Percentiles rank a stretch among this genome's conserved stretches.
phyloP scores from a whole-genome alignment of 2,888 invertebrate genomes.

The Cephonodes hylas region DNA sequence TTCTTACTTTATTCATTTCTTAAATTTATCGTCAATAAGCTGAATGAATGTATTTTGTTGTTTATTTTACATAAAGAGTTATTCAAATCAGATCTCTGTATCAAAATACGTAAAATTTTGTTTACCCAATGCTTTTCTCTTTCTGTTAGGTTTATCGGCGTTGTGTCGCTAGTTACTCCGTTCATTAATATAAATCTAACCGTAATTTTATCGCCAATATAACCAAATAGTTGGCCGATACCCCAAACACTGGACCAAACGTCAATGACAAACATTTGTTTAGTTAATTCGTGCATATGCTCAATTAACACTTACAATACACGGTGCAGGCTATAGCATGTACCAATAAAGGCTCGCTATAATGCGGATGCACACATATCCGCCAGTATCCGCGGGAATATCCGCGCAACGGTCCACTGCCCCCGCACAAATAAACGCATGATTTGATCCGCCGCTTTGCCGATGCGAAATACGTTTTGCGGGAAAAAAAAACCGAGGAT shows the following conservation, averaged over 20 bases:
- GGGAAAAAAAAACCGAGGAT: constrained; percentile 36
- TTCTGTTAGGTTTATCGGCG: no score
- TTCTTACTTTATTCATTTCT: no score
- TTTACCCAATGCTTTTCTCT: no score
- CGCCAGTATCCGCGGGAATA: constrained; percentile 36
- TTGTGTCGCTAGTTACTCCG: no score
- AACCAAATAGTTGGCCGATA: no score
- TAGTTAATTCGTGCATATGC: background rate
- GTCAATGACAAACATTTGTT: background rate
- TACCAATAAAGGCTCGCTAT: constrained; percentile 23
- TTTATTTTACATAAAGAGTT: no score
- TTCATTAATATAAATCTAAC: no score
- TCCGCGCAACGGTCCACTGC: constrained; percentile 46
- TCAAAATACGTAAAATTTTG: no score
- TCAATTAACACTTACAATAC: constrained; percentile 4
- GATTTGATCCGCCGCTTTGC: constrained; percentile 58
- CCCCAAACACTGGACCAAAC: background rate
- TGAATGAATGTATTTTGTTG: no score
- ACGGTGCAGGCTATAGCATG: background rate
- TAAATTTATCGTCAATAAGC: no score
- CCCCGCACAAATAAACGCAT: constrained; percentile 62
- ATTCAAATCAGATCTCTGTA: no score
- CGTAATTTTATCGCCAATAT: no score
- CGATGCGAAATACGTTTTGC: constrained; percentile 31
- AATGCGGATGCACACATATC: constrained; percentile 30